Percentiles rank a stretch among this genome's conserved stretches.
These are phyloP conservation scores for Gymnocheta viridis DNA, from an alignment of 2,888 invertebrate genomes.

Conservation along the genomic window DNA sequence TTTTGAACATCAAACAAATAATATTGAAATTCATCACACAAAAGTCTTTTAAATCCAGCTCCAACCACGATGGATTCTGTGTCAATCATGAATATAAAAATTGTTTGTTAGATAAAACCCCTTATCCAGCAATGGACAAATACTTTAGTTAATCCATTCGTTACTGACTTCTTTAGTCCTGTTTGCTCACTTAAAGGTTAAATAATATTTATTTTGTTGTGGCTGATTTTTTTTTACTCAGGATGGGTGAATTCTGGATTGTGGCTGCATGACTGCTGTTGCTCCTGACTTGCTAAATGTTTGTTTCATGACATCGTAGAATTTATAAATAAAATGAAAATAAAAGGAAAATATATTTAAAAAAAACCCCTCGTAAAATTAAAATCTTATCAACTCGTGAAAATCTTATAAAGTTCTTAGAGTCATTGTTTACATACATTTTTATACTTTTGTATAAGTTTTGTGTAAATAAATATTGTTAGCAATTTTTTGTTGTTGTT, in stretches of 20 bases:
- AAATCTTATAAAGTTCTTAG: constrained; percentile 70
- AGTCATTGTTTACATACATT: constrained; percentile 65
- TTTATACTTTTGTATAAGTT: constrained; percentile 59
- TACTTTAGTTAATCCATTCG: too few species aligned
- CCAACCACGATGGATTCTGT: too few species aligned
- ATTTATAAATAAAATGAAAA: constrained; percentile 12
- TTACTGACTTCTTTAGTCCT: too few species aligned
- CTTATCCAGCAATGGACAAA: too few species aligned
- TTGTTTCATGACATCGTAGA: constrained; percentile 39
- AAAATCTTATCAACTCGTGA: constrained; percentile 70
- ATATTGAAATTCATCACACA: too few species aligned
- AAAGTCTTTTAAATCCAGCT: too few species aligned
- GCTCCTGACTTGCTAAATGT: constrained; percentile 34
- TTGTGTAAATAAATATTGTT: constrained; percentile 68
- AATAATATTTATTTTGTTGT: constrained; percentile 60
- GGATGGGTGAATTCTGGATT: constrained; percentile 44
- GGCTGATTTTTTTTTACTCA: constrained; percentile 46
- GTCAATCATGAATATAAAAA: too few species aligned
- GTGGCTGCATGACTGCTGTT: constrained; percentile 41
- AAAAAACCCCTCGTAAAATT: constrained; percentile 64
- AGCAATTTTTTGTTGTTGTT: constrained; percentile 26
- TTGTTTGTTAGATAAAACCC: too few species aligned
- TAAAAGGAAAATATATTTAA: constrained; percentile 6
- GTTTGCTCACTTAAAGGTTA: constrained; percentile 37
- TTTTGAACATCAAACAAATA: too few species aligned